Percentiles rank a stretch among this genome's conserved stretches.
These are phyloP conservation scores for Strix uralensis DNA, from an alignment of 2,113 vertebrate species.

Conservation along the genomic window DNA sequence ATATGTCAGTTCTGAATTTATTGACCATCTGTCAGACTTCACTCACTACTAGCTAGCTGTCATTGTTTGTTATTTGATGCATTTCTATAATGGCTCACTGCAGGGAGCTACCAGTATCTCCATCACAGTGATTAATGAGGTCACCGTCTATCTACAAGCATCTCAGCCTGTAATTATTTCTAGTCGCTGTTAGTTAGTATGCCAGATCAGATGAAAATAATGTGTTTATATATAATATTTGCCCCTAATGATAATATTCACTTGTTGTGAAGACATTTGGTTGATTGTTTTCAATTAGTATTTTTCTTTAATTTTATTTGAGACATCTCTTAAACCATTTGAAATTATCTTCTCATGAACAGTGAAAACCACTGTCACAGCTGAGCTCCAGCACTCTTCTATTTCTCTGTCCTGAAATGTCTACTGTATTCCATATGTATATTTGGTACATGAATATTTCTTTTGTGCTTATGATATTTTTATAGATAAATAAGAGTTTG, in stretches of 20 bases:
- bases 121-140: constrained; percentile 73
- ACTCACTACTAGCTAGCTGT: constrained; percentile 67
- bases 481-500: background rate
- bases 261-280: background rate
- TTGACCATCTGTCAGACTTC: constrained; percentile 77
- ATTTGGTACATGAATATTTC: background rate
- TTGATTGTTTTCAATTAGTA: background rate
- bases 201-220: background rate
- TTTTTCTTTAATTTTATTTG: background rate
- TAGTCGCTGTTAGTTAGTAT: background rate
- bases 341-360: background rate
- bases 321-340: background rate
- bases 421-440: background rate
- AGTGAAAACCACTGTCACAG: background rate
- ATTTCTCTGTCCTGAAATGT: background rate
- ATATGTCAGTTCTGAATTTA: constrained; percentile 69
- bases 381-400: background rate
- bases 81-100: constrained; percentile 69
- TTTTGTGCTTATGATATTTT: background rate
- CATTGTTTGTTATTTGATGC: constrained; percentile 74
- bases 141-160: constrained; percentile 57
- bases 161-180: constrained; percentile 56
- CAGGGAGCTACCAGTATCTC: constrained; percentile 64
- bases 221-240: background rate
- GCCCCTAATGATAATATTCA: background rate